These are phyloP conservation scores for Oscheius sp. DNA, from an alignment of 2,888 invertebrate genomes.

Conservation along the genomic window DNA sequence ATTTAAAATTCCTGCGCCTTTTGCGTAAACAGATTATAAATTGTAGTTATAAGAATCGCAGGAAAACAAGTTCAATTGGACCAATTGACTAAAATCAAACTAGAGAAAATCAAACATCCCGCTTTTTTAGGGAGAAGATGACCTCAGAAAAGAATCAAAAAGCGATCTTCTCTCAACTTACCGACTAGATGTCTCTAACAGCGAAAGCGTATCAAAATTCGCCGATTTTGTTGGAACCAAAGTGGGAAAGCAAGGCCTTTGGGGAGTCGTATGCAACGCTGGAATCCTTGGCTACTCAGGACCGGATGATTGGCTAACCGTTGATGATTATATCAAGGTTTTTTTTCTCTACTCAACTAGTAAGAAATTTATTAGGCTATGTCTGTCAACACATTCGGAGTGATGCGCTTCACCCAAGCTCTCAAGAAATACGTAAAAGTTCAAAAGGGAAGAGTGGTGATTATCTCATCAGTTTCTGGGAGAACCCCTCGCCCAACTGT, in stretches of 20 bases:
- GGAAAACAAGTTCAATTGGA: too few relatives aligned
- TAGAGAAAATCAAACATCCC: too few relatives aligned
- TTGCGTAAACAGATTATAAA: too few relatives aligned
- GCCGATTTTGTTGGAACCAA: slow-evolving; percentile 44
- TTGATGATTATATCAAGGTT: slow-evolving; percentile 68
- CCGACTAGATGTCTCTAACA: slow-evolving; percentile 55
- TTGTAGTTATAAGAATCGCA: too few relatives aligned
- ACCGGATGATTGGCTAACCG: slow-evolving; percentile 69
- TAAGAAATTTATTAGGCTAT: slow-evolving; percentile 37
- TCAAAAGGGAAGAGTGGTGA: slow-evolving; percentile 66
- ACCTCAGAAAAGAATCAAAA: slow-evolving; percentile 37
- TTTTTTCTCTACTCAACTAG: background rate
- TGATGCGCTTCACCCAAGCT: slow-evolving; percentile 64
- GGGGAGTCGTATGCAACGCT: slow-evolving; percentile 67
- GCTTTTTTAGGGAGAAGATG: slow-evolving; percentile 48
- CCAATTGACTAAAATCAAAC: too few relatives aligned
- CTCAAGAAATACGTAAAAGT: slow-evolving; percentile 60
- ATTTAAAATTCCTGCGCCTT: too few relatives aligned
- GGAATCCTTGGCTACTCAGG: slow-evolving; percentile 63
- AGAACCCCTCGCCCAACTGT: slow-evolving; percentile 64
- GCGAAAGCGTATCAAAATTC: slow-evolving; percentile 55
- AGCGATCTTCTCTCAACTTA: slow-evolving; percentile 43
- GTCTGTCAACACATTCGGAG: slow-evolving; percentile 69
- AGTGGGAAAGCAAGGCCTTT: slow-evolving; percentile 37
- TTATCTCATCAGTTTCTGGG: slow-evolving; percentile 71